Base-by-base conservation (phyloP, 2,888 invertebrate species). In the Diarsia dahlii region DNA sequence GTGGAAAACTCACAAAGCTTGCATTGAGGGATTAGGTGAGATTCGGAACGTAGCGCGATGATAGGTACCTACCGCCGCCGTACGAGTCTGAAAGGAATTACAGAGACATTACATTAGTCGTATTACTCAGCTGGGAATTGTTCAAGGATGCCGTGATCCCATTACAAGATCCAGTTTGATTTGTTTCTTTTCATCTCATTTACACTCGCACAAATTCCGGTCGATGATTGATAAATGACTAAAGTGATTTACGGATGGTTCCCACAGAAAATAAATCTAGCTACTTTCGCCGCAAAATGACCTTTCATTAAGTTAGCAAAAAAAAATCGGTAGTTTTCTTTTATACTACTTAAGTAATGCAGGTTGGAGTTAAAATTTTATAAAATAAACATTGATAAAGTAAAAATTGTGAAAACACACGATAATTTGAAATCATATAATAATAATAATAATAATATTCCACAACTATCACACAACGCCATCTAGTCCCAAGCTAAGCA, bases 51-150 rank as follows among this genome's bases (percentile, higher is more conserved):
- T 15, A 28, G 63, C 69, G 62, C 28, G 66, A 50, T 58, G 56
- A 12, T 54, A 69, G 72, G 72, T 64, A 69, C 58, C 28, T 28
- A 28, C 63, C 56, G 73, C 39, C 72, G 72, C 54, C 74, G 75
- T 80, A 85, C 71, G 78, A 83, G 74, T 83, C 81, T 72, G 69
- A 77, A 75, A 74, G 83, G 86, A 88, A 88, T 90, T 88, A 88
- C 80, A 75, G 64, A 87, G 80, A 87, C 82, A 87, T 87, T 86
- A 86, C 84, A 87, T 90, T 84, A 88, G 86, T 77, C 80, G 69
- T 78, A 78, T 85, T 87, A 89, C 87, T 82, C 87, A 82, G 68
- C 76, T 81, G 71, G 78, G 82, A 81, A 87, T 86, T 85, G 76
- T 84, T 84, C 68, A 84, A 71, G 71, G 74, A 71, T 77, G 71